A percentile compares a stretch with the other conserved stretches of the same genome.
Conservation (phyloP, 1,140 invertebrate genomes). For the Brachionus sp. region DNA sequence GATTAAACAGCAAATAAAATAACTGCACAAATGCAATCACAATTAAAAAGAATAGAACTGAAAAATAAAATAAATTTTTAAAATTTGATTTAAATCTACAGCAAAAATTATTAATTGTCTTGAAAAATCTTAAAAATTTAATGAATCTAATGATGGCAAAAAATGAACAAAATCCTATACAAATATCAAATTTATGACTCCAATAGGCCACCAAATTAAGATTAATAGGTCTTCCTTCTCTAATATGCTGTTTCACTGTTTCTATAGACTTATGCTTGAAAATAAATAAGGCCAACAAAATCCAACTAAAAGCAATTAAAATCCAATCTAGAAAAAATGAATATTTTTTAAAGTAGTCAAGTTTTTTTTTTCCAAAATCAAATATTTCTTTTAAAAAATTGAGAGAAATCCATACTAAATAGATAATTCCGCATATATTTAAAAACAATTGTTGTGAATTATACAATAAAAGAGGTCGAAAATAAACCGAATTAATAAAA, state of each 20-base stretch:
- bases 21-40: not conserved
- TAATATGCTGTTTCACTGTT: not conserved
- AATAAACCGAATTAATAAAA: constrained; percentile 64
- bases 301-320: not conserved
- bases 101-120: not conserved
- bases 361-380: not conserved
- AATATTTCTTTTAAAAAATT: not conserved
- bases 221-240: not conserved
- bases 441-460: not conserved
- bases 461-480: constrained; percentile 61
- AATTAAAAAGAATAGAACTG: not conserved
- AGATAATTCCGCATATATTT: not conserved
- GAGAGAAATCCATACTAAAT: not conserved
- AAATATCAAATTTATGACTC: not conserved
- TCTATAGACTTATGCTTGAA: too few relatives aligned
- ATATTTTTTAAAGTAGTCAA: not conserved
- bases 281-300: not conserved
- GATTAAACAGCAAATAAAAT: not conserved
- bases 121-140: not conserved
- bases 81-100: not conserved
- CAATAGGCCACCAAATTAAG: not conserved
- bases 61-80: not conserved
- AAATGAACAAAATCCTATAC: not conserved
- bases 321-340: not conserved
- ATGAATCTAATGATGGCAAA: not conserved